Conservation (phyloP, 1,140 invertebrate genomes). For the Ceratina japonica region DNA sequence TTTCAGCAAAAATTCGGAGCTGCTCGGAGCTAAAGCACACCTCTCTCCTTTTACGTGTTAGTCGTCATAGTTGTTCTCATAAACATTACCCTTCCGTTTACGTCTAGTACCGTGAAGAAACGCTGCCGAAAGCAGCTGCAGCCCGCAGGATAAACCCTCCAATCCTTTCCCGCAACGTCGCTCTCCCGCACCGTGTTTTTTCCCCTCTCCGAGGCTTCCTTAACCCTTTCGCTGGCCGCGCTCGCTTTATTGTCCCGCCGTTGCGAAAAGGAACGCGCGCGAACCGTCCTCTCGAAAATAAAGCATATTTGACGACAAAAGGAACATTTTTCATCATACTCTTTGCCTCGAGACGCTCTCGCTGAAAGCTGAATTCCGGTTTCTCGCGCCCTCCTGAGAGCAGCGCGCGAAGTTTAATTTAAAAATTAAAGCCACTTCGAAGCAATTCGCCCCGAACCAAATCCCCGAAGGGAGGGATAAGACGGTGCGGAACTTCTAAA, state of each 20-base stretch:
- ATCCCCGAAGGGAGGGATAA: not conserved
- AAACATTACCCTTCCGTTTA: constrained; percentile 43
- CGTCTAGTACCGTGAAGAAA: constrained; percentile 40
- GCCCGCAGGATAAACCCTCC: constrained; percentile 56
- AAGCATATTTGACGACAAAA: constrained; percentile 26
- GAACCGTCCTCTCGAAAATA: constrained; percentile 3
- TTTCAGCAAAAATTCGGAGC: constrained; percentile 2
- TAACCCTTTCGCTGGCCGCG: constrained; percentile 44
- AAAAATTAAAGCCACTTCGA: not conserved
- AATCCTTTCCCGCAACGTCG: constrained; percentile 41
- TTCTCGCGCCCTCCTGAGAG: not conserved
- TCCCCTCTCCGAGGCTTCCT: not conserved
- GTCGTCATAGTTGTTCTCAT: constrained; percentile 32
- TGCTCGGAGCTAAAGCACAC: constrained; percentile 17
- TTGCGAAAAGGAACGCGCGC: constrained; percentile 12
- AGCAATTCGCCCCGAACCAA: not conserved
- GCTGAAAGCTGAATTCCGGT: not conserved
- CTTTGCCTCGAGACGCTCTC: not conserved
- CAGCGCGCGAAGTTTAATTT: not conserved
- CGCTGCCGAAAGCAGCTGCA: constrained; percentile 50
- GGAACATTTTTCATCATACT: not conserved
- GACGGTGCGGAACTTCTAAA: constrained; percentile 19
- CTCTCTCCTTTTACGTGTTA: constrained; percentile 4
- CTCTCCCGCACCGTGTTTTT: constrained; percentile 20
- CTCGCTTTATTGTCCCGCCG: constrained; percentile 34